Base-by-base conservation (phyloP, 2,888 invertebrate species). In the Ectemnius cavifrons region DNA sequence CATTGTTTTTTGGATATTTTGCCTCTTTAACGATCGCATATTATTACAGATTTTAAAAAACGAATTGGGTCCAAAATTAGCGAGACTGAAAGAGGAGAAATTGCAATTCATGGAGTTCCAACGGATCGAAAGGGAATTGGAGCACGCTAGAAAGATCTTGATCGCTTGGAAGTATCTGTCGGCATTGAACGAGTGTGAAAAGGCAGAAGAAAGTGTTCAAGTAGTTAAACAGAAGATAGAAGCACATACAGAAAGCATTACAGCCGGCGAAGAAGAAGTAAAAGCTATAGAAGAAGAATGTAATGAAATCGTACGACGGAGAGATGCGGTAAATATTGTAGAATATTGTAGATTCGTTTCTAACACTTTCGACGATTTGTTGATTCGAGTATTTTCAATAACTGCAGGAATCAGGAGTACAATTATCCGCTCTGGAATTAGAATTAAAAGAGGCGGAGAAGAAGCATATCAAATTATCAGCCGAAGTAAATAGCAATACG, bases 11-110 rank as follows among this genome's bases (percentile, higher is more conserved):
- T n/a, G n/a, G n/a, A n/a, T n/a, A n/a, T n/a, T n/a, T n/a, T n/a
- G n/a, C 2, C 61, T 52, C 5, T 8, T 45, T 23, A 3, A 66
- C 46, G 18, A 45, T 5, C 4, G 4, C 64, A 61, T 59, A 20
- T 49, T 18, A 18, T 79, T 75, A 69, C 81, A 95, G 94, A 92
- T 96, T 63, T 92, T 96, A 23, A 92, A 91, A 65, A 98, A 99
- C 89, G 98, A 98, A 88, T 95, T 99, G 67, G 94, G 95, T n/a
- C 99, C 99, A 0, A 97, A 95, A 84, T 91, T 99, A 64, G 94
- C 95, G 67, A 97, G 96, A 89, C 91, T 99, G 66, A 95, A 96
- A 80, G 94, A 96, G 76, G 98, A 99, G 88, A 93, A 97, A 56
- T 92, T 94, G 0, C 95, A 96, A 77, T 98, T 96, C 89, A 92